Evolutionary conservation across 2,797 vertebrate genomes (phyloP), one percentile per base, ranked within the genome.

Genomic region (Chiroxiphia lanceolata): DNA sequence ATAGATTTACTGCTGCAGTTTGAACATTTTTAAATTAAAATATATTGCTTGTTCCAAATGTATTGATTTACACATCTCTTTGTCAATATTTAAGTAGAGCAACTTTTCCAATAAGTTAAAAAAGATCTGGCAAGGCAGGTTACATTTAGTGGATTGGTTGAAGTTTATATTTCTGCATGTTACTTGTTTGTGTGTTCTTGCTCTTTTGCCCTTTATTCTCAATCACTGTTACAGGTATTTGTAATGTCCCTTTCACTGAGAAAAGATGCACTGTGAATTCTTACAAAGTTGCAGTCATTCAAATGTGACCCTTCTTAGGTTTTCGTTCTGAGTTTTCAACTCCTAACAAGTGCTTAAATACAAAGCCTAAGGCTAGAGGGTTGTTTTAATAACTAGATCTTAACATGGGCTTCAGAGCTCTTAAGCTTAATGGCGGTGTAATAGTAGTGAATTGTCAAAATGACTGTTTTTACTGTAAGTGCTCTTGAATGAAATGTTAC

Each of bases 21-120:
- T 98, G 98, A 99, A 98, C 98, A 98, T 98, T 99, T 99, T 99
- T 98, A 99, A 99, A 99, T 99, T 99, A 99, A 99, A 99, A 99
- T 99, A 99, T 99, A 99, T 99, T 98, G 98, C 99, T 98, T 98
- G 98, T 99, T 99, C 98, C 98, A 98, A 98, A 98, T 99, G 97
- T 99, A 99, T 99, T 99, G 99, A 99, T 99, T 98, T 98, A 98
- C 95, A 97, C 98, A 98, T 98, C 98, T 98, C 98, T 99, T 95
- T 99, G 99, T 99, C 99, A 99, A 99, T 99, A 99, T 98, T 98
- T 98, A 99, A 98, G 98, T 99, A 98, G 97, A 98, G 98, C 95
- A 98, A 99, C 98, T 99, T 99, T 99, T 99, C 98, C 99, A 99
- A 98, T 99, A 99, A 98, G 98, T 99, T 99, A 98, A 98, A 99